Evolutionary conservation across 2,888 invertebrate species (phyloP).

Genomic region (Kryphioiulus occultus): DNA sequence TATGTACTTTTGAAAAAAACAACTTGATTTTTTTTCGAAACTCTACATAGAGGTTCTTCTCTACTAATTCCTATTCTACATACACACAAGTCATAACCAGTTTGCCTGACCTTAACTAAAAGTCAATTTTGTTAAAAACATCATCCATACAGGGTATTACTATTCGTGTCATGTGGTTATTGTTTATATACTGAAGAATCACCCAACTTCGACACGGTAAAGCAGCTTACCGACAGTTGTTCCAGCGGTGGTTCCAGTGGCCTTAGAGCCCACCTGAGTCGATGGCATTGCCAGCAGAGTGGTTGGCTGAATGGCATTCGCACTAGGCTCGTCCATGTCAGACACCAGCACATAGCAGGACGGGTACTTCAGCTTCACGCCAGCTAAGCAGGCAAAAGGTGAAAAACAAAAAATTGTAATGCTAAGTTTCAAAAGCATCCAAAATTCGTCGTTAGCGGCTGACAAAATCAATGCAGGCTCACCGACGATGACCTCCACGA

Average conservation of each 20-base stretch:
- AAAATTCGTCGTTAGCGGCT: not conserved
- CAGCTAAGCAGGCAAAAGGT: constrained; percentile 68
- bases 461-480: constrained; percentile 55
- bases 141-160: too few relatives aligned
- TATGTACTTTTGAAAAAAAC: too few relatives aligned
- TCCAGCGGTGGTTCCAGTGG: not conserved
- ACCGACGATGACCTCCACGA: constrained; percentile 70
- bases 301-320: not conserved
- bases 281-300: constrained; percentile 43
- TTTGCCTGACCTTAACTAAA: too few relatives aligned
- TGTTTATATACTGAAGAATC: too few relatives aligned
- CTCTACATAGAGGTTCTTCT: too few relatives aligned
- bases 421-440: not conserved
- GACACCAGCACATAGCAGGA: constrained; percentile 91
- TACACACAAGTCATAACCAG: too few relatives aligned
- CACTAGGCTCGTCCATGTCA: constrained; percentile 72
- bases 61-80: too few relatives aligned
- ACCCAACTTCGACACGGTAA: constrained; percentile 46
- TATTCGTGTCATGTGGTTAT: too few relatives aligned
- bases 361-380: constrained; percentile 94
- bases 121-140: too few relatives aligned
- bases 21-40: too few relatives aligned
- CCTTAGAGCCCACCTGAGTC: not conserved
- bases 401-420: not conserved
- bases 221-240: not conserved